These are phyloP conservation scores for Nannospalax galili DNA, from an alignment of 2,113 vertebrate species.

Conservation along the genomic window DNA sequence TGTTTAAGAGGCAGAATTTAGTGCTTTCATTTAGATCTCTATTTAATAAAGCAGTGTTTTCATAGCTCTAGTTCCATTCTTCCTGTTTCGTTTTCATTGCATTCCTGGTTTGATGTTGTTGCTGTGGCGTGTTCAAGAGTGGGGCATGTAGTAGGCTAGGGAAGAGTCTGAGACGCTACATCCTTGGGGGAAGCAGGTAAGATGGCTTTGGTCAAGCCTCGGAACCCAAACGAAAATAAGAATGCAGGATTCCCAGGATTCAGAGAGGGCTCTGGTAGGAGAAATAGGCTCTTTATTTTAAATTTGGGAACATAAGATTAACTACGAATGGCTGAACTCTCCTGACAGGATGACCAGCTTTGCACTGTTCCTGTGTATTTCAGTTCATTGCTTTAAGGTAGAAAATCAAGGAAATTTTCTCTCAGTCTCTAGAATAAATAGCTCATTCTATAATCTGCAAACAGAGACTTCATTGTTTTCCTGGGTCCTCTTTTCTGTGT, in stretches of 20 bases:
- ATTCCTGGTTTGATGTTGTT: background rate
- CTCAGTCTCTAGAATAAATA: background rate
- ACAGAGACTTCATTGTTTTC: background rate
- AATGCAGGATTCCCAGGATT: background rate
- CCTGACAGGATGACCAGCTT: background rate
- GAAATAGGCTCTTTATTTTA: background rate
- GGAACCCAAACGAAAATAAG: background rate
- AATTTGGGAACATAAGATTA: background rate
- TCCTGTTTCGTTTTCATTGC: background rate
- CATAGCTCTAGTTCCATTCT: background rate
- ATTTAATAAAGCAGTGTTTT: background rate
- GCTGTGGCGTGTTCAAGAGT: background rate
- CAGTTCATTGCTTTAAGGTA: background rate
- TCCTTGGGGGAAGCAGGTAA: background rate
- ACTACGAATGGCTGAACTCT: background rate
- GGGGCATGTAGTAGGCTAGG: accelerated
- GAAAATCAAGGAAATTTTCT: background rate
- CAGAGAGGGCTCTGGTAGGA: background rate
- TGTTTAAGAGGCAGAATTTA: constrained; percentile 38
- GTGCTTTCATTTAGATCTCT: background rate
- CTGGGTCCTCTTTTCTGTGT: background rate
- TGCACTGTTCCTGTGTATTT: accelerated
- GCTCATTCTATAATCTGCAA: background rate
- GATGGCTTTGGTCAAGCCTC: background rate
- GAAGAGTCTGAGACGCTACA: background rate